These are phyloP conservation scores for Carapus acus DNA, from an alignment of 2,797 vertebrate species.

Conservation along the genomic window DNA sequence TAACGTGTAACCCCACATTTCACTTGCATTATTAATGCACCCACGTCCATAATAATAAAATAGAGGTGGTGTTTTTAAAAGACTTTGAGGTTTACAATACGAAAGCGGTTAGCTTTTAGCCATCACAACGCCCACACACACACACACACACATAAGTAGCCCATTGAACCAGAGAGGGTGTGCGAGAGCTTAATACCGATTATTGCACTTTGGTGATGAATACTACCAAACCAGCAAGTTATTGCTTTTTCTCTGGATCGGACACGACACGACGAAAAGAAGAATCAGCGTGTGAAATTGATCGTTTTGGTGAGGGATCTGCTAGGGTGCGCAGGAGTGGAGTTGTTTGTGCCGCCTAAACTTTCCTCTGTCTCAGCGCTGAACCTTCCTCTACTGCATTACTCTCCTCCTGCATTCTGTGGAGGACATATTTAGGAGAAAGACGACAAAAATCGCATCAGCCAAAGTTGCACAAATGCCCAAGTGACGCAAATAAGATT, in stretches of 20 bases:
- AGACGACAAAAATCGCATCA: no score
- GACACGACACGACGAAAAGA: no score
- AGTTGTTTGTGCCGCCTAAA: slow-evolving; percentile 24
- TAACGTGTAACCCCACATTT: no score
- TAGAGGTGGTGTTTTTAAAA: no score
- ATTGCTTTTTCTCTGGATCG: slow-evolving; percentile 22
- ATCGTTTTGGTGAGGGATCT: background rate
- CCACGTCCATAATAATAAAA: no score
- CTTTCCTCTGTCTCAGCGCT: slow-evolving; percentile 69
- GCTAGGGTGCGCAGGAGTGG: background rate
- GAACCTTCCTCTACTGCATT: slow-evolving; percentile 51
- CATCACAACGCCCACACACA: rapidly evolving
- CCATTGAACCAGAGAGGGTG: background rate
- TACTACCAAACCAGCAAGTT: slow-evolving; percentile 11
- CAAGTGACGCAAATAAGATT: background rate
- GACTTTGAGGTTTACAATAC: no score
- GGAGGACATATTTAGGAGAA: slow-evolving; percentile 6
- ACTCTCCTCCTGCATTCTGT: slow-evolving; percentile 73
- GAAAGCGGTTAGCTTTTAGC: background rate
- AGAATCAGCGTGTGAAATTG: no score
- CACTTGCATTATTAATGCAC: no score
- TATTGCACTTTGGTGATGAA: slow-evolving; percentile 16
- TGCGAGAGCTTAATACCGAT: background rate
- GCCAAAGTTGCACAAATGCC: background rate
- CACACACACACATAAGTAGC: no score